Evolutionary conservation across 2,113 vertebrate species (phyloP).

Genomic region (Glareola pratincola): DNA sequence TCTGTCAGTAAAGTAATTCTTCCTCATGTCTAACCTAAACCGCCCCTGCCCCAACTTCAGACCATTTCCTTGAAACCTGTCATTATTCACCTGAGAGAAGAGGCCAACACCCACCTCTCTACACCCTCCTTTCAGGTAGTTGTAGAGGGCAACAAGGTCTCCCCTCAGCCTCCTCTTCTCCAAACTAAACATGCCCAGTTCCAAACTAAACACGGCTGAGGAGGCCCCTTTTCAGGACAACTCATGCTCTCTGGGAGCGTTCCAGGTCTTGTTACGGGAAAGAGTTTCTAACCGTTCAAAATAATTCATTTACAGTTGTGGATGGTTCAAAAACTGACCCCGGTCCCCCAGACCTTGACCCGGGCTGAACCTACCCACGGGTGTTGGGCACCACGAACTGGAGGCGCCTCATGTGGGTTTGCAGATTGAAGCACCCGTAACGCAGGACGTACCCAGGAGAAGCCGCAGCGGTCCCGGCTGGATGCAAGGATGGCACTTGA

Average conservation of each 20-base stretch:
- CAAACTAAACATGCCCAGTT: too few species aligned
- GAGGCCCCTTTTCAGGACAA: fast-evolving
- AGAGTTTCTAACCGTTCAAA: not conserved
- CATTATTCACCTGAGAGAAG: too few species aligned
- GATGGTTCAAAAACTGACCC: not conserved
- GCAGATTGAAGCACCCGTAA: not conserved
- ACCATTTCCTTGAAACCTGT: too few species aligned
- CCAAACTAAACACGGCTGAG: not conserved
- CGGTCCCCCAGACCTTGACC: not conserved
- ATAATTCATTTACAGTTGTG: not conserved
- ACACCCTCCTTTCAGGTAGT: too few species aligned
- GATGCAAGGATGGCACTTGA: not conserved
- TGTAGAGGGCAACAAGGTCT: too few species aligned
- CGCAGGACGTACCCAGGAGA: fast-evolving
- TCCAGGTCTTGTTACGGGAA: not conserved
- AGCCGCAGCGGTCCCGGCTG: not conserved
- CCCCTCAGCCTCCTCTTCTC: too few species aligned
- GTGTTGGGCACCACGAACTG: fast-evolving
- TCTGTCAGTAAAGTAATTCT: too few species aligned
- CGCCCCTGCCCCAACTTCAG: too few species aligned
- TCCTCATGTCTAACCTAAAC: too few species aligned
- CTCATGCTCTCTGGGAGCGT: not conserved
- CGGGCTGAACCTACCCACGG: not conserved
- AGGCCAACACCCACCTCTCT: too few species aligned
- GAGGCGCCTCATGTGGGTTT: not conserved